Conservation (phyloP, 2,113 vertebrate genomes). For the Butorides virescens region DNA sequence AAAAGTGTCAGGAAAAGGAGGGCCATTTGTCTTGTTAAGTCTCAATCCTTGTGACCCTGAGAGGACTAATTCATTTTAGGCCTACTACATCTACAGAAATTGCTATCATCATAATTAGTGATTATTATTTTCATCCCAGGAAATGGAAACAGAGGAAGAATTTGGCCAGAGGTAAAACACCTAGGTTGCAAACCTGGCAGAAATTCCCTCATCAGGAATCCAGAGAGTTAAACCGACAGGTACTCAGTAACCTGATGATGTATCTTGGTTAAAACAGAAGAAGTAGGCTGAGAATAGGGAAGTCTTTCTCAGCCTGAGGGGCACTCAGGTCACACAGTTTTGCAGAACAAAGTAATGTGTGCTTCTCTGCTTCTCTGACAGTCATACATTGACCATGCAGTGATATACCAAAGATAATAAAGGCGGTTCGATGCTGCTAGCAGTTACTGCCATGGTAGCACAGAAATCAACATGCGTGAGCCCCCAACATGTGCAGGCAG, state of each 20-base stretch:
- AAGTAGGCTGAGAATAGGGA: not conserved
- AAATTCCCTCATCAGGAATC: not conserved
- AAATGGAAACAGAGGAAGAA: not conserved
- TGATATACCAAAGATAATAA: no score
- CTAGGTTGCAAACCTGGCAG: not conserved
- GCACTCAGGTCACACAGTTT: not conserved
- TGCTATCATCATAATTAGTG: not conserved
- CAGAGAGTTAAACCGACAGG: not conserved
- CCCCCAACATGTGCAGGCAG: not conserved
- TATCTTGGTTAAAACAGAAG: not conserved
- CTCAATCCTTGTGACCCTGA: not conserved
- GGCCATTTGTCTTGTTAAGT: not conserved
- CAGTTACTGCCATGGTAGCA: not conserved
- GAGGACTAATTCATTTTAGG: not conserved
- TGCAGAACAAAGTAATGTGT: not conserved
- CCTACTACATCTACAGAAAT: not conserved
- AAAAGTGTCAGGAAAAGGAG: not conserved
- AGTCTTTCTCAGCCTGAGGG: not conserved
- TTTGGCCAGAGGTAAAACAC: not conserved
- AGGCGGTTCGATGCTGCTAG: accelerated
- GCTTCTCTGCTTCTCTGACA: not conserved
- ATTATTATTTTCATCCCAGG: not conserved
- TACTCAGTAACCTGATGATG: not conserved
- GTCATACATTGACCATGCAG: accelerated
- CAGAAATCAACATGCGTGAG: not conserved